A percentile compares a stretch with the other conserved stretches of the same genome.
Conservation (phyloP, 2,113 vertebrate genomes). For the Uria aalge region DNA sequence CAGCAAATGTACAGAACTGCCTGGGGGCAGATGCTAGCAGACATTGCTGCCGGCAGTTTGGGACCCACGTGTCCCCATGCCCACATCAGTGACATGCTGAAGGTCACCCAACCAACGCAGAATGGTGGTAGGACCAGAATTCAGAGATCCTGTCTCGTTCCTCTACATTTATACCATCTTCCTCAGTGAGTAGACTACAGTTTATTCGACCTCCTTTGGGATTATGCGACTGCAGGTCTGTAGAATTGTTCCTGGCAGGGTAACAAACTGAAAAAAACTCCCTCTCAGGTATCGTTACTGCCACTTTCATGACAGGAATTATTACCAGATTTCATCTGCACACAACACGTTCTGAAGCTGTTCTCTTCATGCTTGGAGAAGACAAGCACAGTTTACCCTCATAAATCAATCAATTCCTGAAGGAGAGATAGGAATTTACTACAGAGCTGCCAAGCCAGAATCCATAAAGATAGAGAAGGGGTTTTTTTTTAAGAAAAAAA, state of each 20-base stretch:
- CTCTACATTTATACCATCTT: background rate
- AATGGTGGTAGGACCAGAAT: background rate
- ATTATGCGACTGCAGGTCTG: background rate
- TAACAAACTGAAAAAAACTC: background rate
- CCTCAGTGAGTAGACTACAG: background rate
- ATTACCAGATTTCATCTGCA: background rate
- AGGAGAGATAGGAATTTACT: conserved; percentile 14
- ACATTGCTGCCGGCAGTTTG: background rate
- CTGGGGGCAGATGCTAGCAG: background rate
- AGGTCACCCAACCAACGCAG: background rate
- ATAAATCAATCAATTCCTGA: conserved; percentile 37
- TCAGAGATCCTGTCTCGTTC: background rate
- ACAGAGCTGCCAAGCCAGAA: conserved; percentile 25
- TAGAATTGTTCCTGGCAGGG: background rate
- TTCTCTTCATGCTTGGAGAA: background rate
- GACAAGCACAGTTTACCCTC: background rate
- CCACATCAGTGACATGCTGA: rapidly evolving
- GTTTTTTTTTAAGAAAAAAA: background rate
- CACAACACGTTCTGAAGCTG: background rate
- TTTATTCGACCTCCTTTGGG: background rate
- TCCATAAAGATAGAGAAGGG: background rate
- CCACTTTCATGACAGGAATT: background rate
- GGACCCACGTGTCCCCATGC: rapidly evolving
- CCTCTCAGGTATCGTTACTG: background rate
- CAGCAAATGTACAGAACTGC: background rate